phyloP scores from a whole-genome alignment of 2,797 vertebrate genomes.

The Sebastolobus alascanus region DNA sequence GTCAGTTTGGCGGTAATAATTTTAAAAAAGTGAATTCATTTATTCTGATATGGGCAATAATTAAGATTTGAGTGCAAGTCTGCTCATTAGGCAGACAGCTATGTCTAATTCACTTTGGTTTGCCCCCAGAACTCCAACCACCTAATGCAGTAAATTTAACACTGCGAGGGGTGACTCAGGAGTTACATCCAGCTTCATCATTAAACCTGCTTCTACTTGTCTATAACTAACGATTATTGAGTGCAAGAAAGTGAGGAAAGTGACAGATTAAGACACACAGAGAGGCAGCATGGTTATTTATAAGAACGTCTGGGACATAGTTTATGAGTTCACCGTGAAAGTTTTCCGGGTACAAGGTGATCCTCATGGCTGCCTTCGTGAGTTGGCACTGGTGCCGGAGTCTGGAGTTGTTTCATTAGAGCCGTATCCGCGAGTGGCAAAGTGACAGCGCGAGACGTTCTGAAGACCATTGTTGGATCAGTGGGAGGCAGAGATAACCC shows the following conservation, averaged over 20 bases:
- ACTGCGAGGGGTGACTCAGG: slow-evolving; percentile 6
- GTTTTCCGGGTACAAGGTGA: slow-evolving; percentile 51
- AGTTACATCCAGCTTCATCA: slow-evolving; percentile 21
- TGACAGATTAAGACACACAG: slow-evolving; percentile 27
- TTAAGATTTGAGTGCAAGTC: slow-evolving; percentile 38
- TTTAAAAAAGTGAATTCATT: slow-evolving; percentile 34
- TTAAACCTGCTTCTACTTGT: slow-evolving; percentile 26
- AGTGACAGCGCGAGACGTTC: slow-evolving; percentile 50
- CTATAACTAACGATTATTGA: slow-evolving; percentile 28
- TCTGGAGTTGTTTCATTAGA: slow-evolving; percentile 55
- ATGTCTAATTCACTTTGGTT: slow-evolving; percentile 46
- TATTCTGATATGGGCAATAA: slow-evolving; percentile 45
- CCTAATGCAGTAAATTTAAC: slow-evolving; percentile 40
- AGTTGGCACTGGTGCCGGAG: slow-evolving; percentile 32
- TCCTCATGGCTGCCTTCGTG: slow-evolving; percentile 53
- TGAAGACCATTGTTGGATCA: slow-evolving; percentile 56
- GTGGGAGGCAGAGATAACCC: slow-evolving; percentile 62
- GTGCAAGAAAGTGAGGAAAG: slow-evolving; percentile 12
- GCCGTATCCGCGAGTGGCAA: slow-evolving; percentile 48
- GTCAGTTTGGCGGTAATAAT: slow-evolving; percentile 27
- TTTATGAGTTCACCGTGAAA: slow-evolving; percentile 48
- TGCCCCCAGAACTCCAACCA: slow-evolving; percentile 31
- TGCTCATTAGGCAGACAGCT: slow-evolving; percentile 39
- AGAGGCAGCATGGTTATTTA: slow-evolving; percentile 38
- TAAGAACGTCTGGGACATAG: slow-evolving; percentile 38